These are phyloP conservation scores for Diglossa cyanea DNA, from an alignment of 2,797 vertebrate genomes.

Conservation along the genomic window DNA sequence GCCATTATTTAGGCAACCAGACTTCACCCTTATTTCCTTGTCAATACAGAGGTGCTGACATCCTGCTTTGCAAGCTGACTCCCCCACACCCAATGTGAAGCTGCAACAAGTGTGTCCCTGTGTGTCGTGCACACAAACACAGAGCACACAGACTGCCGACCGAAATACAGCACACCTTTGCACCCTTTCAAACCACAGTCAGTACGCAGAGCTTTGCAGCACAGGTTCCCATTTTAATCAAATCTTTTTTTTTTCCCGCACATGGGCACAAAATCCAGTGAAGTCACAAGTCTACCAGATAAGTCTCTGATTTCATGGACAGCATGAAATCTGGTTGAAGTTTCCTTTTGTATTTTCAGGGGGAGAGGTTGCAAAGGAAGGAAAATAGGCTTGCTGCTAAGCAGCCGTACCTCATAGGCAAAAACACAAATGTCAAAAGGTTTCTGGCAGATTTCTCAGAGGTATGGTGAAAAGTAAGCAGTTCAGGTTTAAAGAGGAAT, in stretches of 20 bases:
- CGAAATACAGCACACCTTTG: background rate
- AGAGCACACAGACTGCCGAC: accelerated
- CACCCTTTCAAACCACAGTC: background rate
- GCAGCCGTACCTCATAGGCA: background rate
- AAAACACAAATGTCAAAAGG: background rate
- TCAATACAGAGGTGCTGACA: background rate
- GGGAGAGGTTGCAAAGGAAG: background rate
- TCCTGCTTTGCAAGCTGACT: background rate
- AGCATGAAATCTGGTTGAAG: background rate
- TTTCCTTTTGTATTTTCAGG: background rate
- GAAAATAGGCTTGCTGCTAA: background rate
- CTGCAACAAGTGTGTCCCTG: background rate
- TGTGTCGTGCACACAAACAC: background rate
- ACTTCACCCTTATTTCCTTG: background rate
- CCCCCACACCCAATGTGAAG: background rate
- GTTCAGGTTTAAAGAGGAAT: background rate
- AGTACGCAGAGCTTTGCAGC: background rate
- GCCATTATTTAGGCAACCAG: background rate
- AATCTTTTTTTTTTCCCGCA: background rate
- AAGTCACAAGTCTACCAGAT: background rate
- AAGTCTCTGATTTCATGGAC: background rate
- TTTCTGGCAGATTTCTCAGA: slow-evolving; percentile 4
- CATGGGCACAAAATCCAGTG: background rate
- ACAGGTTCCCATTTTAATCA: background rate
- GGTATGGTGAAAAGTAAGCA: background rate